Evolutionary conservation across 2,888 invertebrate genomes (phyloP), one percentile per base, ranked within the genome.

Genomic region (Ophion slaviceki): DNA sequence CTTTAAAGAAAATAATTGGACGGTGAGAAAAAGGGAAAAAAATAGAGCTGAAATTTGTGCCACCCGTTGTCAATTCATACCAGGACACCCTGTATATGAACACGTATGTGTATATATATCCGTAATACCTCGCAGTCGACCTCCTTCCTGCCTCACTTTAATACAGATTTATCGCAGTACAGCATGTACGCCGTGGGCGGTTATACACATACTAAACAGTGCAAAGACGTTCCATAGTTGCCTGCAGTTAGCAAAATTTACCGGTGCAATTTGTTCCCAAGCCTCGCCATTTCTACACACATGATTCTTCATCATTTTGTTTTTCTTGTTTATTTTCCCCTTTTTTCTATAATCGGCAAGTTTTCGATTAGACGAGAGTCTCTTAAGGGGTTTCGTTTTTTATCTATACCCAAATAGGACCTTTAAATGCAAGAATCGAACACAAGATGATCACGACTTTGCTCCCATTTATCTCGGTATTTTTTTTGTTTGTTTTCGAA

Each of bases 191-290:
- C 53, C 53, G 53, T 53, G 53, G 53, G 53, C 53, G 53, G 53
- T 53, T 53, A 53, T 17, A 53, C 53, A 53, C 53, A 53, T 53
- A 53, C 53, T 53, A 53, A 53, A 53, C 53, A 53, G 53, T 53
- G 14, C 53, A 53, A 53, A 53, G 53, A 53, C 53, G 53, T 53
- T 14, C 53, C 53, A 53, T 53, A 53, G 53, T 53, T 53, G 17
- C 53, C 53, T 53, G 53, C 53, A 53, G 53, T 53, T 53, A 53
- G 53, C 53, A 53, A 53, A 53, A 53, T 53, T 53, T 53, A 53
- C 53, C 17, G 53, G 53, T 53, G 53, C 53, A 5, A 53, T 53
- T 53, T 17, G 32, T n/a, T 32, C 1, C 61, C 6, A 59, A 17
- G 40, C 53, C 53, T 17, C 17, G 53, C 53, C 14, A 17, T 53